Evolutionary conservation across 2,113 vertebrate genomes (phyloP).

Genomic region (Salminus brasiliensis): DNA sequence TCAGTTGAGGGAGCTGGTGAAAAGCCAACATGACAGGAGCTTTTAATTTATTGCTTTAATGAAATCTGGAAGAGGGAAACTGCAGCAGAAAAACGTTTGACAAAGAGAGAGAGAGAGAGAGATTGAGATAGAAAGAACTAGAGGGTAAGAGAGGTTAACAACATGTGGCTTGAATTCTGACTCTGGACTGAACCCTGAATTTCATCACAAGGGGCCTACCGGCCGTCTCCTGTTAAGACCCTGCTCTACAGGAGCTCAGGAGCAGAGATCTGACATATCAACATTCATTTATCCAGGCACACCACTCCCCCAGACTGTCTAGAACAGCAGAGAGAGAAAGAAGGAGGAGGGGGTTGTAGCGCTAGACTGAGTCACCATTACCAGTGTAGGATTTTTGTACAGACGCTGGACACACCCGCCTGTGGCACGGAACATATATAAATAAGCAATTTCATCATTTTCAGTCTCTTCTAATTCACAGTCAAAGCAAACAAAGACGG

Average conservation of each 20-base stretch:
- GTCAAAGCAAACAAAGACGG: constrained; percentile 20
- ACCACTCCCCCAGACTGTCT: constrained; percentile 7
- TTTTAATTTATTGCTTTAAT: too few species aligned
- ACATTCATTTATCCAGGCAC: constrained; percentile 18
- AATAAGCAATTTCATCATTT: constrained; percentile 34
- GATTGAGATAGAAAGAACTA: not conserved
- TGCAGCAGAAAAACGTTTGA: not conserved
- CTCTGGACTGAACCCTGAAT: not conserved
- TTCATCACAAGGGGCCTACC: constrained; percentile 5
- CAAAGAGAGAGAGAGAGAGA: not conserved
- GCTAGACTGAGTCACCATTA: constrained; percentile 18
- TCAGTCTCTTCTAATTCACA: constrained; percentile 16
- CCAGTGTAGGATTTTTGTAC: constrained; percentile 1
- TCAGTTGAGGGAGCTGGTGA: not conserved
- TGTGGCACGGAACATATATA: constrained; percentile 27
- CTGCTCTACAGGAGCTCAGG: constrained; percentile 4
- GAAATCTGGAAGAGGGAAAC: not conserved
- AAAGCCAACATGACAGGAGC: not conserved
- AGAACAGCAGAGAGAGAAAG: not conserved
- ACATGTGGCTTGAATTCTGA: not conserved
- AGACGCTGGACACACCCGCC: constrained; percentile 11
- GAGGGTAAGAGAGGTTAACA: not conserved
- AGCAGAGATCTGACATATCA: not conserved
- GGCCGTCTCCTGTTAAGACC: constrained; percentile 20
- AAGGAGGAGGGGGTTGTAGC: not conserved